Conservation (phyloP, 2,113 vertebrate species). For the Oenanthe melanoleuca region DNA sequence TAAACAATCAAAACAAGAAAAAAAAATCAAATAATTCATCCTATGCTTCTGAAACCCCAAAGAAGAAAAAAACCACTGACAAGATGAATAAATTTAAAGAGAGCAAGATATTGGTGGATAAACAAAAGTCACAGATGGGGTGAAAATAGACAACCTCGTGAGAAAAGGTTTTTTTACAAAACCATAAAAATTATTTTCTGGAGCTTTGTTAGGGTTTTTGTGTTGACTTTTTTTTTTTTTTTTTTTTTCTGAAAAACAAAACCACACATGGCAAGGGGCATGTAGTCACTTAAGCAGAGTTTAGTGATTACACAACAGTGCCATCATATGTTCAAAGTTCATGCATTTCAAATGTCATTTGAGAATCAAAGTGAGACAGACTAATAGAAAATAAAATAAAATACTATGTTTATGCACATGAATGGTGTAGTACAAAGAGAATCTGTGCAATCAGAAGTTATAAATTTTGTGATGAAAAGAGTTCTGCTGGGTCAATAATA, state of each 20-base stretch:
- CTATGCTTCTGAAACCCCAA: neutral
- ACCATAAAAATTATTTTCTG: neutral
- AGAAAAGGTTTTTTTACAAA: neutral
- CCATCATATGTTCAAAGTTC: slow-evolving; percentile 53
- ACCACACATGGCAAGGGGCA: neutral
- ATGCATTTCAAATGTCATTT: neutral
- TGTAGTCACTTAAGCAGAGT: neutral
- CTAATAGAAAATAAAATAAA: neutral
- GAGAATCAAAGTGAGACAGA: neutral
- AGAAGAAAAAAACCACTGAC: neutral
- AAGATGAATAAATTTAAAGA: neutral
- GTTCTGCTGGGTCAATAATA: neutral
- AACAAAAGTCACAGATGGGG: neutral
- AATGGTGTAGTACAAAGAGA: neutral
- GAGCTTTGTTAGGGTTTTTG: neutral
- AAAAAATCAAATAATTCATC: neutral
- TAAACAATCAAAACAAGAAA: neutral
- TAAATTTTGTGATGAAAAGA: neutral
- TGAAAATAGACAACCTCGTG: neutral
- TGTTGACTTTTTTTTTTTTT: neutral
- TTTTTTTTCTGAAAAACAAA: neutral
- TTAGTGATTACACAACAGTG: slow-evolving; percentile 51
- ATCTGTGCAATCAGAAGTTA: neutral
- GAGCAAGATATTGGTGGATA: fast-evolving
- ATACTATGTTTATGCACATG: neutral